A percentile compares a stretch with the other conserved stretches of the same genome.
Conservation (phyloP, 2,888 invertebrate genomes). For the Rhyacophila evoluta region DNA sequence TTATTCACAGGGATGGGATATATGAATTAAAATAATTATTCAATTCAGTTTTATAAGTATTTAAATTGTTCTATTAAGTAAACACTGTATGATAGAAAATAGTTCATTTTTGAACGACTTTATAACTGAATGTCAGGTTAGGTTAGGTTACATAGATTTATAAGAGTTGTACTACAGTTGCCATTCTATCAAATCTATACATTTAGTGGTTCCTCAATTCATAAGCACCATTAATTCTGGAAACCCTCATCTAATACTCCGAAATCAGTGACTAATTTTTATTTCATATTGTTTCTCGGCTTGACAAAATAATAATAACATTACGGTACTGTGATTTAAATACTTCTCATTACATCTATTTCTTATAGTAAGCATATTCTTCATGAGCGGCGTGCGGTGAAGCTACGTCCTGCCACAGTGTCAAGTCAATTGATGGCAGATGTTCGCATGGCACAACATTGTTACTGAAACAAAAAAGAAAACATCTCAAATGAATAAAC, state of each 20-base stretch:
- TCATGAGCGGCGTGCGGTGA: slow-evolving; percentile 46
- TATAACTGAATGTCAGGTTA: too few species aligned
- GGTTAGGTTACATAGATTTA: too few species aligned
- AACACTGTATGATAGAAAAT: too few species aligned
- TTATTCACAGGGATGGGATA: too few species aligned
- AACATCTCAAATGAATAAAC: too few species aligned
- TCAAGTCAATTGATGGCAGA: slow-evolving; percentile 73
- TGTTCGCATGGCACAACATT: slow-evolving; percentile 71
- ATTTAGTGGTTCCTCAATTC: background rate
- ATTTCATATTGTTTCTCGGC: background rate
- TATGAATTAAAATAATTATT: too few species aligned
- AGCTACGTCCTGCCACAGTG: slow-evolving; percentile 69
- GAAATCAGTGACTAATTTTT: background rate
- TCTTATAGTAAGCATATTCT: slow-evolving; percentile 40
- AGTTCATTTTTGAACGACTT: too few species aligned
- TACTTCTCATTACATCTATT: slow-evolving; percentile 28
- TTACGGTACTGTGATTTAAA: slow-evolving; percentile 9
- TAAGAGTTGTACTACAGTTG: background rate
- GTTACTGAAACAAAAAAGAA: slow-evolving; percentile 68
- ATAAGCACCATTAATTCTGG: background rate
- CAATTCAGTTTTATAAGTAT: too few species aligned
- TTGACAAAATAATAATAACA: slow-evolving; percentile 23
- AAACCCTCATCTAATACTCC: background rate
- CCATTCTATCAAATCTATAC: background rate
- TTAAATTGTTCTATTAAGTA: too few species aligned